Evolutionary conservation across 2,797 vertebrate genomes (phyloP).

Genomic region (Peromyscus nudipes): DNA sequence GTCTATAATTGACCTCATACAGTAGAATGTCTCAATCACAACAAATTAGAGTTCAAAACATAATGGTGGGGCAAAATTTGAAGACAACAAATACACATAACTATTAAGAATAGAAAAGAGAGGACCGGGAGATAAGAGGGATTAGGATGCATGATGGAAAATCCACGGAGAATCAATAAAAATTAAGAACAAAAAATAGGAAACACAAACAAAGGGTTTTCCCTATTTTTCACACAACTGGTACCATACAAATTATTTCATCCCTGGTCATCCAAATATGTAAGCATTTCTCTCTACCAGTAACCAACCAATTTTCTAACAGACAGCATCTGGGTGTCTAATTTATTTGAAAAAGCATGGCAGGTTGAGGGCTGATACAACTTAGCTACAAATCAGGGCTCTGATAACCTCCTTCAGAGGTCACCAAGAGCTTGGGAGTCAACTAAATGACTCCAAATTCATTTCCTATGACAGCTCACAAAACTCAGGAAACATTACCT

Average conservation of each 20-base stretch:
- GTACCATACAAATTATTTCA: background rate
- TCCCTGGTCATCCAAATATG: background rate
- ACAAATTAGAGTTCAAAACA: background rate
- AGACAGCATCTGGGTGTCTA: background rate
- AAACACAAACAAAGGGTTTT: background rate
- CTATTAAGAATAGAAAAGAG: background rate
- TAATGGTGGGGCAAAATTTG: background rate
- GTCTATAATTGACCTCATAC: background rate
- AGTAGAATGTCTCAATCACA: background rate
- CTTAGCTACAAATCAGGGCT: background rate
- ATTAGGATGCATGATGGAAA: background rate
- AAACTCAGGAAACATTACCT: background rate
- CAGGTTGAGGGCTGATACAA: background rate
- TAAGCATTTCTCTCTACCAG: background rate
- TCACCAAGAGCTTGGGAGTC: no score
- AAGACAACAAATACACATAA: background rate
- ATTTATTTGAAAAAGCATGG: background rate
- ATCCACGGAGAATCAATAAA: background rate
- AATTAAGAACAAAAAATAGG: background rate
- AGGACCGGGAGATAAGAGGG: background rate
- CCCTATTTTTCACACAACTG: background rate
- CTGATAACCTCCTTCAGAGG: no score
- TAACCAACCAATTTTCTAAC: background rate
- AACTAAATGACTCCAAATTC: background rate
- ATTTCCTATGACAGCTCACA: background rate